Base-by-base conservation (phyloP, 2,888 invertebrate genomes). In the Merodon equestris region DNA sequence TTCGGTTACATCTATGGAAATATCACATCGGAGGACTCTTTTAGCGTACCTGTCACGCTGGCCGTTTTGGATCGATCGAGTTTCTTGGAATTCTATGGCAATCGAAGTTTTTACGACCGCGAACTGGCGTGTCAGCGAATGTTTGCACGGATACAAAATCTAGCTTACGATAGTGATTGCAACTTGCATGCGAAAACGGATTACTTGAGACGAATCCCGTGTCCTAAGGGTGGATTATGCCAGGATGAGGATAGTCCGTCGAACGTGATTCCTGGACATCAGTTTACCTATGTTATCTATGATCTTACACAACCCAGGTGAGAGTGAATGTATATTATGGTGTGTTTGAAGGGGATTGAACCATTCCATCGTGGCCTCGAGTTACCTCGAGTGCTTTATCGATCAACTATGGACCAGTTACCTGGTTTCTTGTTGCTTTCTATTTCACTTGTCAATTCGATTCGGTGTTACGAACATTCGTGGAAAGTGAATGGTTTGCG, bases 1-100 rank as follows among this genome's bases (percentile, higher is more conserved):
- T 94, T 95, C 89, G 98, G 98, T 53, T 98, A 96, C 89, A 96
- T 99, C 84, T 99, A 96, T 88, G 99, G 99, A 12, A 98, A 98
- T 88, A 93, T 98, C 51, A 96, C 97, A 19, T 92, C 95, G 0
- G 91, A 90, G 82, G 90, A 91, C 51, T 90, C 91, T 66, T 93
- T 94, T 84, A 91, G 91, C 70, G 91, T 91, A 82, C 93, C 93
- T 10, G 91, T 95, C 40, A 96, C 96, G 13, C 92, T 98, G 82
- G 96, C 96, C n/a, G 95, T 98, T 10, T 91, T 98, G 82, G 97
- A 97, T 87, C 93, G 96, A 86, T 91, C 92, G 74, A 95, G 94
- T 88, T 98, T 98, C 89, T 90, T 97, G 82, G 94, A 96, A 84
- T 97, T 95, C 88, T 97, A 97, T 88, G 94, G 95, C 70, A 96